Conservation (phyloP, 2,113 vertebrate genomes). For the Pollachius pollachius region DNA sequence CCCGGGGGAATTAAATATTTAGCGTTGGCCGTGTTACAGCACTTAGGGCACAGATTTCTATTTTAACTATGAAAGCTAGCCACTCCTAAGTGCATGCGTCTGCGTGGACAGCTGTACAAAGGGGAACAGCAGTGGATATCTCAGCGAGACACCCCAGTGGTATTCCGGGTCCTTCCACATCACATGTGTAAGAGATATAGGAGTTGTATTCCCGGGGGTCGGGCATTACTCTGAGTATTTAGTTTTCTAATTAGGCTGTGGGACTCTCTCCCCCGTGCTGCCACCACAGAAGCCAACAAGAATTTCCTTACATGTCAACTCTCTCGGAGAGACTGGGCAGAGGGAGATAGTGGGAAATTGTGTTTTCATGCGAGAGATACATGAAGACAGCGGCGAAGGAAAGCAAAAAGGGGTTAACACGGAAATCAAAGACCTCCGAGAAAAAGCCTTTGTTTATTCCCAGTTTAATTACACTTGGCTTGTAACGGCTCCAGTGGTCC, state of each 20-base stretch:
- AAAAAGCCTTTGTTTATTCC: constrained; percentile 84
- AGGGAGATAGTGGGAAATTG: constrained; percentile 40
- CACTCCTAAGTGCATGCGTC: constrained; percentile 87
- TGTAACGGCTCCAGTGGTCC: constrained; percentile 78
- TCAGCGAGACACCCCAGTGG: constrained; percentile 86
- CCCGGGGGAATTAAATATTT: constrained; percentile 99
- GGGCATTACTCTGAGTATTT: constrained; percentile 91
- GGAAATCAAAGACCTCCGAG: constrained; percentile 53
- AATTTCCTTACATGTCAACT: constrained; percentile 57
- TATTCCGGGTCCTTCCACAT: constrained; percentile 87
- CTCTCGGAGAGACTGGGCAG: constrained; percentile 47
- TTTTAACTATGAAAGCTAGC: constrained; percentile 98
- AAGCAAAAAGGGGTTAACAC: constrained; percentile 31
- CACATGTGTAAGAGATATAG: constrained; percentile 91
- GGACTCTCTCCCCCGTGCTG: constrained; percentile 70
- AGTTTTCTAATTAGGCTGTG: constrained; percentile 94
- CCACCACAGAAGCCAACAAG: constrained; percentile 59
- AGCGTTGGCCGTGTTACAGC: constrained; percentile 99
- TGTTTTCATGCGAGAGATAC: constrained; percentile 20
- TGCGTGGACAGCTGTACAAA: constrained; percentile 97
- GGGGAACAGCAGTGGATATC: constrained; percentile 62
- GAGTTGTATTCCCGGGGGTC: constrained; percentile 88
- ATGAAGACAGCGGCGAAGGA: constrained; percentile 42
- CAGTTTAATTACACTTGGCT: constrained; percentile 89
- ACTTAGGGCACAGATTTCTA: constrained; percentile 99